These are phyloP conservation scores for Epicampocera succincta DNA, from an alignment of 2,888 invertebrate genomes.

Conservation along the genomic window DNA sequence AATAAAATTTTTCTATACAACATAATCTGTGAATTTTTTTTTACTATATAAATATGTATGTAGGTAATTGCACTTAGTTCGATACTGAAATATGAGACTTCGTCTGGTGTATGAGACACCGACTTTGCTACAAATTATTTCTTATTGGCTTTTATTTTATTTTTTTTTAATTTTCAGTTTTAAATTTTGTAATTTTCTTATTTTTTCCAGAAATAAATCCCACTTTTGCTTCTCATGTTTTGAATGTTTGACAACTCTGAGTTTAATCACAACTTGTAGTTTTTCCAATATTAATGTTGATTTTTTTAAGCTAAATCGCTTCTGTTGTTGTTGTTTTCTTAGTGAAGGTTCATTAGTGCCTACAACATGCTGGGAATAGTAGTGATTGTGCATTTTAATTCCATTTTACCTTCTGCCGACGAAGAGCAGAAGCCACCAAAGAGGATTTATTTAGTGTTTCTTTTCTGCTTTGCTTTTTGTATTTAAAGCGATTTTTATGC, in stretches of 20 bases:
- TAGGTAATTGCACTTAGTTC: too few relatives aligned
- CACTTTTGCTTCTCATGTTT: too few relatives aligned
- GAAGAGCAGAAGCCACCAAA: conserved; percentile 31
- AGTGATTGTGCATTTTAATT: conserved; percentile 55
- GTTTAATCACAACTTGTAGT: conserved; percentile 12
- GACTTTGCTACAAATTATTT: too few relatives aligned
- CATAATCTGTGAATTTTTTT: too few relatives aligned
- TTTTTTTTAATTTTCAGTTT: too few relatives aligned
- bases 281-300: conserved; percentile 22
- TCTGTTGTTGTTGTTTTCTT: conserved; percentile 40
- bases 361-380: conserved; percentile 57
- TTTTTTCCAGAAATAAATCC: too few relatives aligned
- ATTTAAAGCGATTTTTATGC: conserved; percentile 48
- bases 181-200: too few relatives aligned
- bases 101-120: too few relatives aligned
- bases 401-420: conserved; percentile 24
- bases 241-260: conserved; percentile 2
- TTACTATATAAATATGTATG: too few relatives aligned
- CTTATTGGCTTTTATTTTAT: too few relatives aligned
- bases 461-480: background rate
- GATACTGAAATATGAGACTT: too few relatives aligned
- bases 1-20: too few relatives aligned
- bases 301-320: conserved; percentile 8
- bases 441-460: background rate
- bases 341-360: conserved; percentile 62